phyloP scores from a whole-genome alignment of 1,140 invertebrate genomes.

The Bombus waltoni region DNA sequence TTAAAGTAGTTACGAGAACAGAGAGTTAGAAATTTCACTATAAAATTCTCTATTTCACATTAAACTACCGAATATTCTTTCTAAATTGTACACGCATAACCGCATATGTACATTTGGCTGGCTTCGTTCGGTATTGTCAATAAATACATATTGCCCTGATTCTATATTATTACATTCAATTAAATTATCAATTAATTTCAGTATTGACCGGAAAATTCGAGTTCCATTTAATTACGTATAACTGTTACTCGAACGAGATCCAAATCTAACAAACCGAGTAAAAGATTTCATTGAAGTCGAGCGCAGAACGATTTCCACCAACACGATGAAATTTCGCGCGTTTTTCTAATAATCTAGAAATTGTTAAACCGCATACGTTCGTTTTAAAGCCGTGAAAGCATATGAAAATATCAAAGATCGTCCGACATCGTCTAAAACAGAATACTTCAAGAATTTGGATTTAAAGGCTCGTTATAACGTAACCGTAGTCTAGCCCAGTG shows the following conservation, averaged over 20 bases:
- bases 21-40: no score
- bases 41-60: no score
- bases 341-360: background rate
- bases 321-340: background rate
- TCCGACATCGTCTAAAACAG: constrained; percentile 12
- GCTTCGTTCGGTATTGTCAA: background rate
- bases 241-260: background rate
- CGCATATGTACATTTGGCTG: no score
- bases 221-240: background rate
- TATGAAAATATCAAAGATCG: constrained; percentile 26
- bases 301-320: background rate
- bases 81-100: no score
- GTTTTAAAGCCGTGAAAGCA: background rate
- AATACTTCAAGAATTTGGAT: constrained; percentile 49
- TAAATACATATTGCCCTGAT: background rate
- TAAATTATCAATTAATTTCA: constrained; percentile 12
- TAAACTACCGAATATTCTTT: no score
- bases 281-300: background rate
- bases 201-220: background rate
- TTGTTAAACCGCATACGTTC: background rate
- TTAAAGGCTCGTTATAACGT: constrained; percentile 58
- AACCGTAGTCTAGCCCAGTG: constrained; percentile 49
- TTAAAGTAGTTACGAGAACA: no score
- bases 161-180: background rate
- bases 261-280: background rate